A percentile compares a stretch with the other conserved stretches of the same genome.
Evolutionary conservation across 1,140 invertebrate genomes (phyloP).

Genomic region (Rhopalosiphum maidis): DNA sequence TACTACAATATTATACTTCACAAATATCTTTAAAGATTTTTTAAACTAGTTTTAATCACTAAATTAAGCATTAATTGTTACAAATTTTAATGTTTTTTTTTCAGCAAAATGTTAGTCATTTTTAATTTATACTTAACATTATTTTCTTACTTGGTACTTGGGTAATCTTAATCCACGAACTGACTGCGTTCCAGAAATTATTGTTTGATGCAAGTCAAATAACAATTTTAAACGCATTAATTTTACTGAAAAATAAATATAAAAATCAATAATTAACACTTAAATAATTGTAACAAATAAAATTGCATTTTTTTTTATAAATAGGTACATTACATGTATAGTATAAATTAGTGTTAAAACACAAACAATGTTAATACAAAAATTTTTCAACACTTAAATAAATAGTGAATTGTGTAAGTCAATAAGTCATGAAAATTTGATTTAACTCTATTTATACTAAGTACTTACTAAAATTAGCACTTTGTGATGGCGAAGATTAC

Average conservation of each 20-base stretch:
- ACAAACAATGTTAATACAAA: neutral
- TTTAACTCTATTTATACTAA: neutral
- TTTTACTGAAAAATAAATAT: neutral
- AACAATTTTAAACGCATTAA: constrained; percentile 48
- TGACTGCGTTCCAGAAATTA: constrained; percentile 21
- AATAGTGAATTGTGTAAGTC: neutral
- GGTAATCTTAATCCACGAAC: constrained; percentile 46
- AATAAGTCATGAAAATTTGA: neutral
- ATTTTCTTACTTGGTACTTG: constrained; percentile 43
- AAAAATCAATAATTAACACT: neutral
- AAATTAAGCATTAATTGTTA: neutral
- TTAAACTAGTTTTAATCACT: neutral
- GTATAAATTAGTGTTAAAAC: neutral
- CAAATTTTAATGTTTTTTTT: neutral
- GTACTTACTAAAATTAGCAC: neutral
- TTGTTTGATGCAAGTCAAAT: constrained; percentile 6
- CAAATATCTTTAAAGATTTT: neutral
- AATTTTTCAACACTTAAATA: neutral
- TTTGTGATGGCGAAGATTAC: neutral
- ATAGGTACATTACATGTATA: neutral
- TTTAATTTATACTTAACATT: neutral
- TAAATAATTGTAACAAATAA: neutral
- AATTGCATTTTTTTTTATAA: neutral
- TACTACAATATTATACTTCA: neutral
- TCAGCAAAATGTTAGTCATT: neutral